Evolutionary conservation across 2,113 vertebrate species (phyloP).

Genomic region (Apeltes quadracus): DNA sequence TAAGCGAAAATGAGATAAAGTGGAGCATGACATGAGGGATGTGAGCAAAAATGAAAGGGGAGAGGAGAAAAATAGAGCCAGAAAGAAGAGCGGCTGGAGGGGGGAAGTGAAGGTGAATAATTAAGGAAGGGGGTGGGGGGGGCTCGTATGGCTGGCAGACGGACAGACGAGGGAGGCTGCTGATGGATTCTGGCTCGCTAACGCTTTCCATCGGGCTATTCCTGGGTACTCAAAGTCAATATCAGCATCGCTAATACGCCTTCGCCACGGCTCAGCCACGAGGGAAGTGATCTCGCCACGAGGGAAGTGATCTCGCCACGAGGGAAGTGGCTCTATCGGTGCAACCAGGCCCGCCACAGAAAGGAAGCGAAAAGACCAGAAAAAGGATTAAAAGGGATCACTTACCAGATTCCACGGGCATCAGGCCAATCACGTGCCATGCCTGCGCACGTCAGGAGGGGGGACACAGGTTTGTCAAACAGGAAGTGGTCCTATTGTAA

Average conservation of each 20-base stretch:
- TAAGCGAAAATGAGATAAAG: constrained; percentile 2
- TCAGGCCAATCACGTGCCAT: constrained; percentile 85
- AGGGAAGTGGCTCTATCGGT: not conserved
- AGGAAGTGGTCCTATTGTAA: constrained; percentile 80
- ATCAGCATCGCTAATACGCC: constrained; percentile 36
- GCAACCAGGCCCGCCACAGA: not conserved
- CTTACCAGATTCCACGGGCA: constrained; percentile 82
- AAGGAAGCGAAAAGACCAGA: not conserved
- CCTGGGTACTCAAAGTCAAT: constrained; percentile 40
- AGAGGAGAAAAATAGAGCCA: not conserved
- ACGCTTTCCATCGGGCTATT: constrained; percentile 39
- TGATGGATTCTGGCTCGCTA: constrained; percentile 60
- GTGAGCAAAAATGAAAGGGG: not conserved
- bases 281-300: not conserved
- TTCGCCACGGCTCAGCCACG: constrained; percentile 1
- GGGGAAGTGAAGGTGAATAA: constrained; percentile 59
- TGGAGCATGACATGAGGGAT: constrained; percentile 8
- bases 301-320: not conserved
- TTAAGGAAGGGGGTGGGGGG: constrained; percentile 42
- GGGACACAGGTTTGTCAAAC: constrained; percentile 83
- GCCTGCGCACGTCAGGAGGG: constrained; percentile 81
- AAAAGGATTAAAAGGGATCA: not conserved
- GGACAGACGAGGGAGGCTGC: constrained; percentile 17
- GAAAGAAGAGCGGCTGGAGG: constrained; percentile 42
- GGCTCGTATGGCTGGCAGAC: constrained; percentile 7